phyloP scores from a whole-genome alignment of 2,888 invertebrate species.

The Nowickia ferox region DNA sequence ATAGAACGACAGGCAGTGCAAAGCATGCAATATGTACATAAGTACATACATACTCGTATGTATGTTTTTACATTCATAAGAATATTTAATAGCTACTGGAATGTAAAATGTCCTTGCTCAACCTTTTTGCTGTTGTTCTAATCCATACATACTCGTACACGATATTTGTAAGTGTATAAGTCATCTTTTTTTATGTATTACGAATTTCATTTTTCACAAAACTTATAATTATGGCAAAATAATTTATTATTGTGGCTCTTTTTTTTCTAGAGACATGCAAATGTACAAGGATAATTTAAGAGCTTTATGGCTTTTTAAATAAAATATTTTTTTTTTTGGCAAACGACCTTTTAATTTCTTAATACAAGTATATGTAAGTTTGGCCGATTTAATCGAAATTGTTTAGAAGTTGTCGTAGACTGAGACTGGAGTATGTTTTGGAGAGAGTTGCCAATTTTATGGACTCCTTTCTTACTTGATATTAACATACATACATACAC shows the following conservation, averaged over 20 bases:
- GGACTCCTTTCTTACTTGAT: too few species aligned
- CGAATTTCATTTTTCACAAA: background rate
- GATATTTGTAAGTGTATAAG: background rate
- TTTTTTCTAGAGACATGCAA: background rate
- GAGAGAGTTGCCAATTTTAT: too few species aligned
- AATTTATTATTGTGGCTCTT: conserved; percentile 29
- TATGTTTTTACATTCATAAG: background rate
- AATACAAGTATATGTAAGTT: too few species aligned
- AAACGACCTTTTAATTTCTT: too few species aligned
- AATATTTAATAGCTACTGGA: conserved; percentile 2
- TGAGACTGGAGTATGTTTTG: too few species aligned
- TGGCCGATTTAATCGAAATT: too few species aligned
- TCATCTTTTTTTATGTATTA: background rate
- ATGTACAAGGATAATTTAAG: background rate
- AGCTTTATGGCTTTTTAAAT: too few species aligned
- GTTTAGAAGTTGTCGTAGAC: too few species aligned
- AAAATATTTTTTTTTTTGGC: too few species aligned
- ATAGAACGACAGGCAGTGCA: background rate
- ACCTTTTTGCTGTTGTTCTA: conserved; percentile 49
- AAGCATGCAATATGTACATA: background rate
- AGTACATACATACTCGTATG: background rate
- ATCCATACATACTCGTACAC: background rate
- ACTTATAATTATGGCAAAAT: conserved; percentile 21
- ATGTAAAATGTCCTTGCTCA: conserved; percentile 63
- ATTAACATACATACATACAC: too few species aligned